These are phyloP conservation scores for Acipenser oxyrinchus DNA, from an alignment of 2,797 vertebrate species.

Conservation along the genomic window DNA sequence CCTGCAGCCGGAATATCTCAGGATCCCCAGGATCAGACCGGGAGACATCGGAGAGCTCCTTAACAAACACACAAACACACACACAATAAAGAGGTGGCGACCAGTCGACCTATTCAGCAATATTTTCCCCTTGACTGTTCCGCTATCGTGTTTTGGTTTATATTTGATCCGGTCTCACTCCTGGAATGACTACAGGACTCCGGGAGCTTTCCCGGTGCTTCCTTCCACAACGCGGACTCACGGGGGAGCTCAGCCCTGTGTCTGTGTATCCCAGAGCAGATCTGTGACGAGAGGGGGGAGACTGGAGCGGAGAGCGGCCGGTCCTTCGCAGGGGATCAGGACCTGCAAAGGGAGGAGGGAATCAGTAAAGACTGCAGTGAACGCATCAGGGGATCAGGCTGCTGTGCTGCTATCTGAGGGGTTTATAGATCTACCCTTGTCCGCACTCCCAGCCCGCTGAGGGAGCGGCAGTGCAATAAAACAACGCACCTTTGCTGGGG, in stretches of 20 bases:
- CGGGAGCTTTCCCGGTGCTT: background rate
- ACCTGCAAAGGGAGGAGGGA: background rate
- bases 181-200: background rate
- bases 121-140: too few species aligned
- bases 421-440: background rate
- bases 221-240: background rate
- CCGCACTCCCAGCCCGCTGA: background rate
- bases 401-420: conserved; percentile 4
- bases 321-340: background rate
- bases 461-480: background rate
- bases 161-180: too few species aligned
- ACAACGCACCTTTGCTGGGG: conserved; percentile 25
- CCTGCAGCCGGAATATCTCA: conserved; percentile 65
- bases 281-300: background rate
- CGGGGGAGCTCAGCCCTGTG: background rate
- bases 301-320: background rate
- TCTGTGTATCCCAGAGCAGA: background rate
- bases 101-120: too few species aligned
- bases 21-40: conserved; percentile 52
- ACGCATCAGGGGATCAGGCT: too few species aligned
- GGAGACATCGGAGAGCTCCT: conserved; percentile 48
- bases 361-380: too few species aligned
- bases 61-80: conserved; percentile 2
- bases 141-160: too few species aligned
- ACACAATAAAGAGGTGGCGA: too few species aligned